Conservation (phyloP, 2,888 invertebrate species). For the Drosophila antonietae region DNA sequence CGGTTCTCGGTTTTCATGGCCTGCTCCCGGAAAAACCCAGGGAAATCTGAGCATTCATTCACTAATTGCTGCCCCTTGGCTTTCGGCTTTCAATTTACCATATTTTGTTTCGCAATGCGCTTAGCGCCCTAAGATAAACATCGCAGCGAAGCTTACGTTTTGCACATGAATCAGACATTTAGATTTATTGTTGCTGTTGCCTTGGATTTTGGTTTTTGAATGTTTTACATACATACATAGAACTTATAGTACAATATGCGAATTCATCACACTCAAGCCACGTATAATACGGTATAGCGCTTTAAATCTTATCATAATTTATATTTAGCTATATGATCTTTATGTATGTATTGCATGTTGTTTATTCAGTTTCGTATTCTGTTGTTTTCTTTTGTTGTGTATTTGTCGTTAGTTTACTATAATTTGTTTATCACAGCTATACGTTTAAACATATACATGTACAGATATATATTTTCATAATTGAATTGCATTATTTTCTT, state of each 20-base stretch:
- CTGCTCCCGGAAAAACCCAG: constrained; percentile 69
- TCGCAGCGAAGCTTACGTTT: constrained; percentile 32
- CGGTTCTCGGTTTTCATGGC: constrained; percentile 57
- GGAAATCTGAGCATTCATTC: constrained; percentile 60
- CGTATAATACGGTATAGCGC: constrained; percentile 38
- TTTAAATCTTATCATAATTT: constrained; percentile 32
- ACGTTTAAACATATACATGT: constrained; percentile 68
- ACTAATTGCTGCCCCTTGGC: constrained; percentile 69
- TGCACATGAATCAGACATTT: constrained; percentile 75
- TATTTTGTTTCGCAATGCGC: constrained; percentile 71
- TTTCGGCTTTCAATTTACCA: constrained; percentile 57
- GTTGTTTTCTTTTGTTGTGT: constrained; percentile 63
- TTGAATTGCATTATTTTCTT: constrained; percentile 2
- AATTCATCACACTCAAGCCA: constrained; percentile 54
- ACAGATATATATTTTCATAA: constrained; percentile 45
- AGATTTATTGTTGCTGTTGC: constrained; percentile 73
- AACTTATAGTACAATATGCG: constrained; percentile 44
- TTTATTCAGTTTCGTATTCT: constrained; percentile 64
- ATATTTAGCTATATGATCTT: constrained; percentile 48
- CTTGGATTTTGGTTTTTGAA: constrained; percentile 42
- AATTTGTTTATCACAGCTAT: constrained; percentile 78
- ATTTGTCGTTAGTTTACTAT: constrained; percentile 68
- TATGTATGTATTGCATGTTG: constrained; percentile 1
- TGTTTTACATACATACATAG: constrained; percentile 35
- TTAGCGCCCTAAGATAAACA: constrained; percentile 35